A percentile compares a stretch with the other conserved stretches of the same genome.
phyloP scores from a whole-genome alignment of 2,797 vertebrate species.

The Siniperca scherzeri region DNA sequence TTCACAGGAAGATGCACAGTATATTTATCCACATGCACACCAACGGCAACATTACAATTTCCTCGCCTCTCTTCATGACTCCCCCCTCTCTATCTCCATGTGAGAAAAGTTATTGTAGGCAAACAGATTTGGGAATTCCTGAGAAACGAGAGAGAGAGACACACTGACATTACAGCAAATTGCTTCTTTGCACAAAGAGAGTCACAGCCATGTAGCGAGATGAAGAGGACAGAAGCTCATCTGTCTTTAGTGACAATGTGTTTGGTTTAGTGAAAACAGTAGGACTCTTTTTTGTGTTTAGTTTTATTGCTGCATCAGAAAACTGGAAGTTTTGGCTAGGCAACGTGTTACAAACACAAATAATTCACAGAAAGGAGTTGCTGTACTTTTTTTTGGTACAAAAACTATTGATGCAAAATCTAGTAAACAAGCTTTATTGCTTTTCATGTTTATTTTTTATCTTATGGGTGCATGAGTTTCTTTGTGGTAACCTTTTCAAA shows the following conservation, averaged over 20 bases:
- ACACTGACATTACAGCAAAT: neutral
- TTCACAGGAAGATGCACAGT: neutral
- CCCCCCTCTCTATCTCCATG: neutral
- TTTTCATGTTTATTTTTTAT: neutral
- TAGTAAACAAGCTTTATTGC: neutral
- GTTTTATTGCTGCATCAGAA: neutral
- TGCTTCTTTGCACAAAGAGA: constrained; percentile 1
- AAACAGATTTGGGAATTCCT: constrained; percentile 19
- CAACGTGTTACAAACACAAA: neutral
- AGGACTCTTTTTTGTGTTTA: neutral
- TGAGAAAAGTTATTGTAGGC: constrained; percentile 12
- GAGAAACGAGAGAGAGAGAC: constrained; percentile 18
- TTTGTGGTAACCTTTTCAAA: neutral
- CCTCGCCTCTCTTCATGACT: neutral
- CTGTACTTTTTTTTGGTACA: neutral
- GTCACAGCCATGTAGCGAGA: neutral
- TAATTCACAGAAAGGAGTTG: neutral
- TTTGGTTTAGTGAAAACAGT: neutral
- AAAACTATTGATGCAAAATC: neutral
- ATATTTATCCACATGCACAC: constrained; percentile 17
- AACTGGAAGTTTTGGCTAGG: neutral
- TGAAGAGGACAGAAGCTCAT: constrained; percentile 1
- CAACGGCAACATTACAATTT: neutral
- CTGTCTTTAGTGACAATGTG: neutral
- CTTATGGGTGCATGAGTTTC: neutral